Conservation (phyloP, 2,113 vertebrate species). For the Naja naja region DNA sequence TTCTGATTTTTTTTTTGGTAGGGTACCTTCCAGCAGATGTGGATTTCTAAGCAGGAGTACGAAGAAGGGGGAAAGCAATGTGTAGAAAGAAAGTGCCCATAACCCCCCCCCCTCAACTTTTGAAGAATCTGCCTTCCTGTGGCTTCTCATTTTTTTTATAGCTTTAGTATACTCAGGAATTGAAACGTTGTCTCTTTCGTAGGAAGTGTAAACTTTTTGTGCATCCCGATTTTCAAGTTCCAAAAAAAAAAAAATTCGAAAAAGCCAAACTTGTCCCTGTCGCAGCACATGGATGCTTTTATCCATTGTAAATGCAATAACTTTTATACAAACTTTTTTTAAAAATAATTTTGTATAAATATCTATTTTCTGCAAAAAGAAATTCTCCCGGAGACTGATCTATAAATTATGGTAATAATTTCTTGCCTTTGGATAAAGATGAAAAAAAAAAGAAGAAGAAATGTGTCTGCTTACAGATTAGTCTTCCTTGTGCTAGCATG, state of each 20-base stretch:
- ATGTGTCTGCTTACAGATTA: slow-evolving; percentile 40
- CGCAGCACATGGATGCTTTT: slow-evolving; percentile 68
- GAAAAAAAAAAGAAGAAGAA: slow-evolving; percentile 41
- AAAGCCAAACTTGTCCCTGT: slow-evolving; percentile 68
- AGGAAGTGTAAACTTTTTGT: slow-evolving; percentile 73
- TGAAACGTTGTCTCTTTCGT: slow-evolving; percentile 70
- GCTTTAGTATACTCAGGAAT: slow-evolving; percentile 84
- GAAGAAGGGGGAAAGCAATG: slow-evolving; percentile 99
- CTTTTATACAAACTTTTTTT: slow-evolving; percentile 70
- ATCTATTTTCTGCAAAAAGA: slow-evolving; percentile 76
- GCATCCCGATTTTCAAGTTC: slow-evolving; percentile 66
- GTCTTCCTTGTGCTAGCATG: slow-evolving; percentile 65
- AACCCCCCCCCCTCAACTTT: slow-evolving; percentile 59
- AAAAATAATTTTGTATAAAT: slow-evolving; percentile 76
- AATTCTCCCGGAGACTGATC: slow-evolving; percentile 63
- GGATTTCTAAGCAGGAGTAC: slow-evolving; percentile 98
- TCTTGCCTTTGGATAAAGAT: slow-evolving; percentile 59
- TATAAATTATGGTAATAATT: slow-evolving; percentile 60
- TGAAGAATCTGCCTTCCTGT: slow-evolving; percentile 51
- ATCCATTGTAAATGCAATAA: slow-evolving; percentile 75
- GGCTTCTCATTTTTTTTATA: slow-evolving; percentile 71
- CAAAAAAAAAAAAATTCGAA: slow-evolving; percentile 56
- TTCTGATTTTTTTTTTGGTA: slow-evolving; percentile 56
- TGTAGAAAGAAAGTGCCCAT: slow-evolving; percentile 97
- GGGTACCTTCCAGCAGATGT: slow-evolving; percentile 99